Conservation (phyloP, 2,113 vertebrate species). For the Rhineura floridana region DNA sequence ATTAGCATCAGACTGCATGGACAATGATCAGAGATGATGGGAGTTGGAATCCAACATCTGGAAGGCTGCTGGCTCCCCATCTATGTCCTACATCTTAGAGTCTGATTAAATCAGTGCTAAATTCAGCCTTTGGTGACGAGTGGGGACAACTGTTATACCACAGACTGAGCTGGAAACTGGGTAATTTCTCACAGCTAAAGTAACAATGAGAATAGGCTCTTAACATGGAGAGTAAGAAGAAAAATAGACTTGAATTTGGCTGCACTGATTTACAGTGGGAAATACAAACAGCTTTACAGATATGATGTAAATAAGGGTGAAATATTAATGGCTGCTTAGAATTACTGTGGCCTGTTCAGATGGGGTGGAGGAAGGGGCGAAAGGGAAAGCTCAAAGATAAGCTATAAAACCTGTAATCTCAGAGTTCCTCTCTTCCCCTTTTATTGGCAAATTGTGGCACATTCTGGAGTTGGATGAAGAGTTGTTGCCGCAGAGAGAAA, state of each 20-base stretch:
- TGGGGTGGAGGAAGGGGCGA: constrained; percentile 24
- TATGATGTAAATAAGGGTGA: neutral
- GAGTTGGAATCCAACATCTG: too few relatives aligned
- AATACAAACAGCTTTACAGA: neutral
- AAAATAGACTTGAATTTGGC: neutral
- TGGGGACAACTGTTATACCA: neutral
- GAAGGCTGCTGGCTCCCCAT: too few relatives aligned
- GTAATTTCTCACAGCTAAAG: neutral
- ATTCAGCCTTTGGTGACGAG: neutral
- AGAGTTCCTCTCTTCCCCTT: neutral
- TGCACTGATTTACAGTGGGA: neutral
- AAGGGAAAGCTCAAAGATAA: neutral
- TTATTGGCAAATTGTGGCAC: neutral
- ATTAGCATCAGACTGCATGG: too few relatives aligned
- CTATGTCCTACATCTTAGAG: too few relatives aligned
- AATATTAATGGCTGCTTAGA: neutral
- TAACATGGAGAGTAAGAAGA: neutral
- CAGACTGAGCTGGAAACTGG: neutral
- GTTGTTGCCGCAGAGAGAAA: constrained; percentile 15
- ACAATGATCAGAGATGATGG: too few relatives aligned
- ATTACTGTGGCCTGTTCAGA: neutral
- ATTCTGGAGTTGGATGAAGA: constrained; percentile 22
- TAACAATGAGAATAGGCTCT: neutral
- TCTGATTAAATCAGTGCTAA: neutral
- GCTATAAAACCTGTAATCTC: constrained; percentile 34